A percentile compares a stretch with the other conserved stretches of the same genome.
Conservation (phyloP, 2,113 vertebrate species). For the Coreoperca whiteheadi region DNA sequence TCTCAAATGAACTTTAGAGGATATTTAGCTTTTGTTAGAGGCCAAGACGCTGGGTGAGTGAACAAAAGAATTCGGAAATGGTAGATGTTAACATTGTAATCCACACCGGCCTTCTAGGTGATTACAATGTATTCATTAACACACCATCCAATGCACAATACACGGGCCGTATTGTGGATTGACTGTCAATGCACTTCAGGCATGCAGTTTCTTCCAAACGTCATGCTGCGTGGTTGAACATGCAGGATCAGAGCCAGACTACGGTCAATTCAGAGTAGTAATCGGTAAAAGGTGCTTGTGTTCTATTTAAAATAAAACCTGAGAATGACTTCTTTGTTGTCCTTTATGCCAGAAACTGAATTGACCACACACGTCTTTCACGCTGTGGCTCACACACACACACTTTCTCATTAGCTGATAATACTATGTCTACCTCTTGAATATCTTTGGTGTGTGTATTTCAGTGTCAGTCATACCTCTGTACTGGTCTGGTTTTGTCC, state of each 20-base stretch:
- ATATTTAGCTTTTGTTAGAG: slow-evolving; percentile 28
- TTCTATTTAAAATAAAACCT: not conserved
- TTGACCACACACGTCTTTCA: slow-evolving; percentile 3
- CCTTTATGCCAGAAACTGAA: slow-evolving; percentile 4
- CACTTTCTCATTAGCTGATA: not conserved
- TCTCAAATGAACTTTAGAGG: not conserved
- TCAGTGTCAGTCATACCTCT: slow-evolving; percentile 85
- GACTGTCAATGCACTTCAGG: not conserved
- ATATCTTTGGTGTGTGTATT: not conserved
- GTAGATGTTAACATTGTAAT: slow-evolving; percentile 45
- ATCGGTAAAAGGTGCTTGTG: not conserved
- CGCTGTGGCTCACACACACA: slow-evolving; percentile 25
- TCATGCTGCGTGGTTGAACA: slow-evolving; percentile 55
- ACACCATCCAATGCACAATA: slow-evolving; percentile 22
- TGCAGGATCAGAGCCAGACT: slow-evolving; percentile 40
- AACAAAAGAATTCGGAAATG: slow-evolving; percentile 19
- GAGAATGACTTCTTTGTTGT: not conserved
- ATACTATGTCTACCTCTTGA: not conserved
- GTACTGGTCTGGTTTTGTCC: slow-evolving; percentile 87
- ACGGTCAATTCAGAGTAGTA: not conserved
- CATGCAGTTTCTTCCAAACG: slow-evolving; percentile 31
- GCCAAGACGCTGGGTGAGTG: slow-evolving; percentile 13
- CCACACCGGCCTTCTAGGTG: slow-evolving; percentile 2
- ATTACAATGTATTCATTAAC: slow-evolving; percentile 42
- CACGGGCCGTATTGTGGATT: slow-evolving; percentile 23